Conservation (phyloP, 2,113 vertebrate genomes). For the Eublepharis macularius region DNA sequence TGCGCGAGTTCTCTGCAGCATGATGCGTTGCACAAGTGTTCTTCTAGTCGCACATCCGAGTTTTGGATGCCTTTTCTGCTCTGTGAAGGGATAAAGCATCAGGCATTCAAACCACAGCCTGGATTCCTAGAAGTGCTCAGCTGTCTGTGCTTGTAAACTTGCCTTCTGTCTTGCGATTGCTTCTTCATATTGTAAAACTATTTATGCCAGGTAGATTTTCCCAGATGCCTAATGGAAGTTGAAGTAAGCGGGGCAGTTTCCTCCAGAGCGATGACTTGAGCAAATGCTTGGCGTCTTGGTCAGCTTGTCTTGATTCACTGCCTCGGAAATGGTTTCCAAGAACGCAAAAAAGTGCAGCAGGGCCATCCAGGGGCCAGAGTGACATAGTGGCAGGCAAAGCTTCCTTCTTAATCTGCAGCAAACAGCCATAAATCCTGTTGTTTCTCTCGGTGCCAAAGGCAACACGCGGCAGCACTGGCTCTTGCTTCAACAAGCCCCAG, state of each 20-base stretch:
- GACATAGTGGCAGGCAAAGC: slow-evolving; percentile 34
- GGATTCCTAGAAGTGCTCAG: too few relatives aligned
- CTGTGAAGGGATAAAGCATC: too few relatives aligned
- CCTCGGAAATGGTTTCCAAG: slow-evolving; percentile 32
- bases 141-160: too few relatives aligned
- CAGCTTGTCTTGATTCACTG: neutral
- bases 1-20: neutral
- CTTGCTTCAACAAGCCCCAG: neutral
- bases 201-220: neutral
- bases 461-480: neutral
- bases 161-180: fast-evolving
- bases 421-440: slow-evolving; percentile 59
- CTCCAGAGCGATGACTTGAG: fast-evolving
- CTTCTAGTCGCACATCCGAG: neutral
- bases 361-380: slow-evolving; percentile 66
- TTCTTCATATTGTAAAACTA: fast-evolving
- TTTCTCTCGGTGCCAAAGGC: slow-evolving; percentile 17
- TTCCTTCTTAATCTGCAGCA: slow-evolving; percentile 24
- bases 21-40: too few relatives aligned
- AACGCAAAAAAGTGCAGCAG: slow-evolving; percentile 8
- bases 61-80: neutral
- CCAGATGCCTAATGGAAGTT: neutral
- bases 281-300: neutral
- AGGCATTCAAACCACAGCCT: too few relatives aligned
- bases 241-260: neutral